A percentile compares a stretch with the other conserved stretches of the same genome.
Conservation (phyloP, 2,888 invertebrate species). For the Boloria euphrosyne region DNA sequence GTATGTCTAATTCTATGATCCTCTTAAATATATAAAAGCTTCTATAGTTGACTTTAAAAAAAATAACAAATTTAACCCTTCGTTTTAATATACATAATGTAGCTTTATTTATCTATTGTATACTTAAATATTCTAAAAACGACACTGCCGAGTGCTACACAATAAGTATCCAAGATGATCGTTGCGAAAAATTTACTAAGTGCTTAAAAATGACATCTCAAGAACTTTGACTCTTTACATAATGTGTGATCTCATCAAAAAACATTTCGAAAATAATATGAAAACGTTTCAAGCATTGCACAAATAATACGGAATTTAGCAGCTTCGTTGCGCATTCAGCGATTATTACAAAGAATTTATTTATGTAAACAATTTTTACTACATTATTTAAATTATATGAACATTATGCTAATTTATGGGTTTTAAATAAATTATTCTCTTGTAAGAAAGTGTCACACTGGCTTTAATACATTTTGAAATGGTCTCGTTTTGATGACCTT, state of each 20-base stretch:
- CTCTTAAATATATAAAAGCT: too few species aligned
- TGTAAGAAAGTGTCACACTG: background rate
- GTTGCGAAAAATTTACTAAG: constrained; percentile 19
- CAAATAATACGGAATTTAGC: constrained; percentile 31
- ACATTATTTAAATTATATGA: constrained; percentile 10
- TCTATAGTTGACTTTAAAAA: too few species aligned
- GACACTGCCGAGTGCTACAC: too few species aligned
- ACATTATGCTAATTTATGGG: constrained; percentile 20
- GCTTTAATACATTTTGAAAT: constrained; percentile 1
- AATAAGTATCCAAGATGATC: constrained; percentile 17
- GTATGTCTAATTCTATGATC: too few species aligned
- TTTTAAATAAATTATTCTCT: background rate
- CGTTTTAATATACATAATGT: too few species aligned
- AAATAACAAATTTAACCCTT: too few species aligned
- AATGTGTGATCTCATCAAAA: constrained; percentile 28
- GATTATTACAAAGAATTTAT: constrained; percentile 27
- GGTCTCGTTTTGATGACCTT: background rate
- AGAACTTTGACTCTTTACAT: constrained; percentile 23
- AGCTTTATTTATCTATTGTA: too few species aligned
- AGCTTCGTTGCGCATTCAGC: constrained; percentile 32
- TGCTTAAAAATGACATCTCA: constrained; percentile 22
- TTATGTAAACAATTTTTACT: constrained; percentile 1
- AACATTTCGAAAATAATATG: constrained; percentile 28
- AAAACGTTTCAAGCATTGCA: constrained; percentile 14
- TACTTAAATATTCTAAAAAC: too few species aligned